Base-by-base conservation (phyloP, 2,888 invertebrate genomes). In the Lasiommata megera region DNA sequence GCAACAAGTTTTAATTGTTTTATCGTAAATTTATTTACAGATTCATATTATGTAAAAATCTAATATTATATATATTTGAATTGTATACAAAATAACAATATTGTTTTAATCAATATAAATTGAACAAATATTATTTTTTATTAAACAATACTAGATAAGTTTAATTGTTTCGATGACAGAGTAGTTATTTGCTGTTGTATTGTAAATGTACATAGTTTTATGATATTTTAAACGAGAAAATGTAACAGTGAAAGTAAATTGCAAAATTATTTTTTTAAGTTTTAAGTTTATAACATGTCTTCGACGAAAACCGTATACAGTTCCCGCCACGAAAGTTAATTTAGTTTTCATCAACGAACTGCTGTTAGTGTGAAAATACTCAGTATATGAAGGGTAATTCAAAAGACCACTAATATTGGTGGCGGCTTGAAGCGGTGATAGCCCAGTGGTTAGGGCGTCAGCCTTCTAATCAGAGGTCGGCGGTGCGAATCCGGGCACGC, bases 251-350 rank as follows among this genome's bases (percentile, higher is more conserved):
- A 29, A 46, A 29, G 31, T 46, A 46, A 31, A 17, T 46, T 31
- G 29, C 11, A 46, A 16, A 46, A 31, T 46, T 31, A 11, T 6
- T 16, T 46, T 46, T 46, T 16, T 46, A 28, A 11, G 9, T 28
- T 28, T 52, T 40, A 40, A 52, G 40, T 51, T 16, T 29, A 23
- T 37, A 40, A 40, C 29, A 31, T 17, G 17, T n/a, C 7, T 52
- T 41, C 41, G 52, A 12, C 16, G 31, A 31, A 52, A 41, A 28
- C 3, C 14, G 28, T 16, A 9, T 14, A 29, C 28, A 44, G 23
- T 28, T 44, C 8, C 5, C 12, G 12, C 12, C 28, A 44, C 9
- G 44, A 28, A 44, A 14, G 44, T 44, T 29, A 28, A 8, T 23
- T 5, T 23, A 23, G 23, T 23, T 23, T n/a, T n/a, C n/a, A n/a